Percentiles rank a stretch among this genome's conserved stretches.
These are phyloP conservation scores for Odontomyia ornata DNA, from an alignment of 2,888 invertebrate genomes.

Conservation along the genomic window DNA sequence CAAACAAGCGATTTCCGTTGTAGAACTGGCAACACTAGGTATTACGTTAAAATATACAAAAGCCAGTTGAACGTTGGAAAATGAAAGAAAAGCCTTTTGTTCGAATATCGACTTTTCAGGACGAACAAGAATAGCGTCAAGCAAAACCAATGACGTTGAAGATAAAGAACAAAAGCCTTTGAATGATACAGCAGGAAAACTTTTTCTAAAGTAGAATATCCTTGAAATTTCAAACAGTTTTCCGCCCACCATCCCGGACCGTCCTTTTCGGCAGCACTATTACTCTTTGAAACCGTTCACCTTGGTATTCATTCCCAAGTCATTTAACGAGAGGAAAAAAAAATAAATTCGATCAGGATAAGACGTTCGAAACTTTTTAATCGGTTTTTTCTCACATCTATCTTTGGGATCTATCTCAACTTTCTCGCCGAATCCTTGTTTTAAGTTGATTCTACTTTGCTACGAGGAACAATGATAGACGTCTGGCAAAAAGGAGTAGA, in stretches of 20 bases:
- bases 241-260: too few relatives aligned
- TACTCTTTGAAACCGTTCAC: too few relatives aligned
- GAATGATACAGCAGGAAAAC: neutral
- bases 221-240: too few relatives aligned
- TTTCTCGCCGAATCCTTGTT: too few relatives aligned
- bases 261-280: too few relatives aligned
- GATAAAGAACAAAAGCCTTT: slow-evolving; percentile 1
- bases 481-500: too few relatives aligned
- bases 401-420: too few relatives aligned
- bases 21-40: neutral
- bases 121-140: neutral
- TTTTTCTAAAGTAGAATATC: neutral
- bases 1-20: neutral
- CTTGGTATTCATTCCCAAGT: too few relatives aligned
- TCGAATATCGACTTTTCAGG: slow-evolving; percentile 5
- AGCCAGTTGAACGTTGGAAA: neutral
- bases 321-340: neutral
- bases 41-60: neutral
- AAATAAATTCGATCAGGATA: neutral
- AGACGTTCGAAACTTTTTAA: slow-evolving; percentile 9
- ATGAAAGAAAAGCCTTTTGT: neutral
- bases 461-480: too few relatives aligned
- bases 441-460: too few relatives aligned
- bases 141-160: neutral
- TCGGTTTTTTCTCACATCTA: neutral